Conservation (phyloP, 1,140 invertebrate species). For the Ptiloglossa arizonensis region DNA sequence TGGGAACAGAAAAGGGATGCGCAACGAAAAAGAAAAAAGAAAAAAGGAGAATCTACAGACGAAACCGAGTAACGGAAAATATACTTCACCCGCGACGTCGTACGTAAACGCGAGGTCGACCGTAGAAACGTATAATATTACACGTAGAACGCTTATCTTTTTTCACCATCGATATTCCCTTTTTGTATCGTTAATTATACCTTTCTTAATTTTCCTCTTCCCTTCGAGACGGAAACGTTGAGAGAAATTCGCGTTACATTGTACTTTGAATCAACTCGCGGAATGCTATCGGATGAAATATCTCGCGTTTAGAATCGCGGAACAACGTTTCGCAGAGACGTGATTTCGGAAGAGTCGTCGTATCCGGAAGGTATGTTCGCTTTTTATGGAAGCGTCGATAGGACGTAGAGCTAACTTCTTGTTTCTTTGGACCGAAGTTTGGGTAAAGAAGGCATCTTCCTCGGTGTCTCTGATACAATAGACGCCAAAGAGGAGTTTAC, state of each 20-base stretch:
- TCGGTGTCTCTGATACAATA: too few relatives aligned
- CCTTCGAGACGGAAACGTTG: neutral
- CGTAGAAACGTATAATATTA: slow-evolving; percentile 17
- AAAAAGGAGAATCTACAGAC: slow-evolving; percentile 10
- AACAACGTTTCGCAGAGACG: too few relatives aligned
- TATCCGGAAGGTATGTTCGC: too few relatives aligned
- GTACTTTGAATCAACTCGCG: neutral
- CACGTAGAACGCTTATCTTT: neutral
- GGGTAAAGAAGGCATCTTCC: too few relatives aligned
- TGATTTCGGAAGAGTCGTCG: too few relatives aligned
- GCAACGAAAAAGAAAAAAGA: neutral
- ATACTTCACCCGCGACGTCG: neutral
- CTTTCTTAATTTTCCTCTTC: neutral
- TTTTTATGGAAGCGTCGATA: too few relatives aligned
- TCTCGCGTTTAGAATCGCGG: too few relatives aligned
- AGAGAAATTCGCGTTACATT: neutral
- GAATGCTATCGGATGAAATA: too few relatives aligned
- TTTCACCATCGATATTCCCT: neutral
- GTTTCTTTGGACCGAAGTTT: too few relatives aligned
- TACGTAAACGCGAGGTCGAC: neutral
- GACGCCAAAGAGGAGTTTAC: too few relatives aligned
- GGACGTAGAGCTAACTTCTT: too few relatives aligned
- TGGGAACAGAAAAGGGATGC: slow-evolving; percentile 25
- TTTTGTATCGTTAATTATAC: slow-evolving; percentile 2
- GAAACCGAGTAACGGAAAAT: slow-evolving; percentile 35